Base-by-base conservation (phyloP, 2,113 vertebrate genomes). In the Canis aureus region DNA sequence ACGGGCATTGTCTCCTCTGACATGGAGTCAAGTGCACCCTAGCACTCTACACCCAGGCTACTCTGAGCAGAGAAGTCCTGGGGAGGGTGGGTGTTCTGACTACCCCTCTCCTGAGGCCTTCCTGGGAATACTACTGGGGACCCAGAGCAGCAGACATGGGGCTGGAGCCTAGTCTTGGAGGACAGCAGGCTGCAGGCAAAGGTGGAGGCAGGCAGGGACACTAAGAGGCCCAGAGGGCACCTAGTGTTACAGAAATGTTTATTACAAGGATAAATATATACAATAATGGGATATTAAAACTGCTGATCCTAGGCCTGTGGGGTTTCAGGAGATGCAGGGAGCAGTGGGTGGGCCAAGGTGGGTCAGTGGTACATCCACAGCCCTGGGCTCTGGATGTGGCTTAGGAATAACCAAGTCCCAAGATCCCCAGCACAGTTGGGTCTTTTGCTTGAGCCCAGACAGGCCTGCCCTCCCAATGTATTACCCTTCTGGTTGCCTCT, bases 201-300 rank as follows among this genome's bases (percentile, higher is more conserved):
- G 4, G 38, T 19, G 38, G 19, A 89, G 82, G 35, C 59, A 95
- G 69, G 64, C 0, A 0, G 60, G 85, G 76, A 92, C 74, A 55
- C 85, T 4, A 55, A 86, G 87, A 94, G 60, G 35, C 71, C 69
- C 49, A n/a, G 95, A 86, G 60, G 95, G 62, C 67, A 92, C 96
- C 96, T 69, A 43, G n/a, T 97, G 90, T 97, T 97, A 96, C 85
- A 59, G 83, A 98, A 98, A 98, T 27, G 51, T 98, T 97, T 98
- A 98, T 98, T 97, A 91, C 38, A 97, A 95, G 97, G 94, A 76
- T 96, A 94, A 91, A 88, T 97, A 97, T 96, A 79, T 84, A 97
- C 92, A 97, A 43, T 25, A 23, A 23, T 11, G 51, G 67, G 67
- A 29, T 32, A 66, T 92, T 97, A 96, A 96, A 98, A 98, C 73